Conservation (phyloP, 2,888 invertebrate genomes). For the Sarcophaga rosellei region DNA sequence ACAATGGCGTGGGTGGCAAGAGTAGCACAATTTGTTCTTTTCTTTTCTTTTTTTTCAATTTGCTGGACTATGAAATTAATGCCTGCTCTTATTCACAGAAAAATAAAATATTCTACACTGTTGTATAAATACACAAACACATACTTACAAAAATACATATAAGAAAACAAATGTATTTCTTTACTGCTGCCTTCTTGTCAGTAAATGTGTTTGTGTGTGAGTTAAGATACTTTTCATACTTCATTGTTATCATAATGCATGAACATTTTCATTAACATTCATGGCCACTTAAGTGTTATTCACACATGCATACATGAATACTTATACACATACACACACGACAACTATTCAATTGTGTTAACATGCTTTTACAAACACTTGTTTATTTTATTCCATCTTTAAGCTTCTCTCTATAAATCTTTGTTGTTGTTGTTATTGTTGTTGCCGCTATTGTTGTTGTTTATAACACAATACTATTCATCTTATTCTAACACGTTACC, state of each 20-base stretch:
- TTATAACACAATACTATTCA: not conserved
- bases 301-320: slow-evolving; percentile 12
- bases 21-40: too few species aligned
- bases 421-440: not conserved
- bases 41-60: too few species aligned
- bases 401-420: not conserved
- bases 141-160: too few species aligned
- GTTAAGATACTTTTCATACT: not conserved
- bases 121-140: too few species aligned
- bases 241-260: slow-evolving; percentile 28
- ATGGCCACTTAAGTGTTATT: slow-evolving; percentile 53
- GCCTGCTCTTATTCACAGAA: too few species aligned
- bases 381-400: not conserved
- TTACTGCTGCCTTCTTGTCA: not conserved
- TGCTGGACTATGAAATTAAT: too few species aligned
- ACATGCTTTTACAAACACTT: not conserved
- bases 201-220: not conserved
- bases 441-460: not conserved
- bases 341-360: not conserved
- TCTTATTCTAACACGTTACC: slow-evolving; percentile 4
- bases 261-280: slow-evolving; percentile 47
- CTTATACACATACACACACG: not conserved
- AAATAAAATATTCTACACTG: too few species aligned
- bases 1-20: too few species aligned
- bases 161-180: too few species aligned